Base-by-base conservation (phyloP, 1,140 invertebrate genomes). In the Pemphigus obesinymphae region DNA sequence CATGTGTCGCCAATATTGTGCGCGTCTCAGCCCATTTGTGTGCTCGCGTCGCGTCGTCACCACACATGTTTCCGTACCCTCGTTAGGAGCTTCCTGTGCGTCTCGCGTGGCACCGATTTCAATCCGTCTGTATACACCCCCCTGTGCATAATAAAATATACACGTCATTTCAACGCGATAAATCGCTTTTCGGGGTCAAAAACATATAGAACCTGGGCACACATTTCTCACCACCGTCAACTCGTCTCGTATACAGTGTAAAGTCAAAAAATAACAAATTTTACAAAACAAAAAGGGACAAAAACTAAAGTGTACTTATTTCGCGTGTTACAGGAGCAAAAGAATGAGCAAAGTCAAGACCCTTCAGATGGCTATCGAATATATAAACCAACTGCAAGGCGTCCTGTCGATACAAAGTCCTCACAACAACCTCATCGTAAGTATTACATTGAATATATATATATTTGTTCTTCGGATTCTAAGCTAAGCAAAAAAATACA, bases 301-400 rank as follows among this genome's bases (percentile, higher is more conserved):
- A 34, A 63, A 20, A 50, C 50, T 53, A 48, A 31, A 20, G 29
- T 50, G n/a, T 72, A 50, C 15, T 31, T 31, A 11, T 70, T 40
- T 68, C 8, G 13, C 37, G 20, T 58, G 40, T 82, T 81, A 34
- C 84, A 88, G 87, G 66, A 86, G 87, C 26, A 88, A 88, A 83
- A 82, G 87, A 13, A 84, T 87, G 31, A 87, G 88, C 82, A 89
- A 89, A 84, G 87, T 89, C 45, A 88, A 88, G 76, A 88, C 88
- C 23, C 83, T 88, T 34, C 85, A 88, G 83, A 85, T 86, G 73
- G 88, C 88, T 34, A 87, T 88, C 61, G 86, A 88, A 82, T 88
- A 88, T 72, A 89, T 89, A 53, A 86, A 86, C 53, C 84, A 85
- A 45, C 83, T 89, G 26, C 85, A 88, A 81, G 82, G 86, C 20